Evolutionary conservation across 2,888 invertebrate species (phyloP).

Genomic region (Stenodema calcarata): DNA sequence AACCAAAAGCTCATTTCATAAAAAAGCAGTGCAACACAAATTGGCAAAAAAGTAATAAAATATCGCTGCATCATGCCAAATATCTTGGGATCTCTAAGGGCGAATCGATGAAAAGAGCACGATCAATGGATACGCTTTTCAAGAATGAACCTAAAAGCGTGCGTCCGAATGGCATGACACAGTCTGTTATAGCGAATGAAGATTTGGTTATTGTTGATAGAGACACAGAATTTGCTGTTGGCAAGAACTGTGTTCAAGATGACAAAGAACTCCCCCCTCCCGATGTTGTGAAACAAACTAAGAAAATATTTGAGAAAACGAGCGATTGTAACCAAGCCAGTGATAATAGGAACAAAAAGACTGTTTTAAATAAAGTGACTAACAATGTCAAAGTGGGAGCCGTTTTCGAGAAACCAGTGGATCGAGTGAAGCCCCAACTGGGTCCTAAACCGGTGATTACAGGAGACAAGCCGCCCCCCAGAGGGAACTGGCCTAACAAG

Average conservation of each 20-base stretch:
- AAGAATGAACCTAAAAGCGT: constrained; percentile 65
- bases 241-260: constrained; percentile 22
- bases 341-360: constrained; percentile 42
- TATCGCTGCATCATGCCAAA: constrained; percentile 54
- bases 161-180: constrained; percentile 42
- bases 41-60: constrained; percentile 39
- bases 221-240: constrained; percentile 36
- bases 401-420: constrained; percentile 14
- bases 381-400: constrained; percentile 39
- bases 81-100: constrained; percentile 55
- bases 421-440: constrained; percentile 62
- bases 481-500: constrained; percentile 32
- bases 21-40: constrained; percentile 43
- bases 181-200: constrained; percentile 58
- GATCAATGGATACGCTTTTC: constrained; percentile 84
- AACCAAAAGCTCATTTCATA: constrained; percentile 49
- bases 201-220: constrained; percentile 61
- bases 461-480: constrained; percentile 54
- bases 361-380: constrained; percentile 32
- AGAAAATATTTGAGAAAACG: constrained; percentile 77
- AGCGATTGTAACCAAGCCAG: constrained; percentile 58
- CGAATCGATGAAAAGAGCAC: constrained; percentile 79
- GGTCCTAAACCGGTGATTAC: constrained; percentile 62
- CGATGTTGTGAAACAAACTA: constrained; percentile 85
- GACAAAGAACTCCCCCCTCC: constrained; percentile 81